These are phyloP conservation scores for Damaliscus lunatus DNA, from an alignment of 2,113 vertebrate species.

Conservation along the genomic window DNA sequence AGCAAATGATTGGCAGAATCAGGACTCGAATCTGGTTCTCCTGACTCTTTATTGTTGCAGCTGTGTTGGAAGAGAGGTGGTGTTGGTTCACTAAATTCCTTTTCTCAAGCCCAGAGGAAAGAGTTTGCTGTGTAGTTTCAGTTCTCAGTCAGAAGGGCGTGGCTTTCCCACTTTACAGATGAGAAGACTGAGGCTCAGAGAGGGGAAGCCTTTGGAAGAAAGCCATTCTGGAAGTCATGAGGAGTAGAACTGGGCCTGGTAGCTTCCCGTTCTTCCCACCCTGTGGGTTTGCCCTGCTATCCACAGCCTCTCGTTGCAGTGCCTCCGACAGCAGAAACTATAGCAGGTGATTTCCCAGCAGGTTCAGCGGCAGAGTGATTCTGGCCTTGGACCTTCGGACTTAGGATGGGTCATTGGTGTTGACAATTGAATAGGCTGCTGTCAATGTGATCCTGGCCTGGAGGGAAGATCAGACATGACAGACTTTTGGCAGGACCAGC, in stretches of 20 bases:
- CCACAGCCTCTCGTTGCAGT: too few species aligned
- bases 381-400: neutral
- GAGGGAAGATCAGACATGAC: neutral
- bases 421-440: constrained; percentile 21
- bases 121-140: neutral
- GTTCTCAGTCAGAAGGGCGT: neutral
- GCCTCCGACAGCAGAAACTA: neutral
- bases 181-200: neutral
- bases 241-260: neutral
- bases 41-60: neutral
- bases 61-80: neutral
- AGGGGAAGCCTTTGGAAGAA: neutral
- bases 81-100: neutral
- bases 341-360: constrained; percentile 40
- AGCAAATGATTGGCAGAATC: neutral
- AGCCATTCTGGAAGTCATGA: neutral
- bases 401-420: constrained; percentile 24
- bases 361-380: neutral
- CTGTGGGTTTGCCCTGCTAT: neutral
- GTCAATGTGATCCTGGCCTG: constrained; percentile 45
- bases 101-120: neutral
- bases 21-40: neutral
- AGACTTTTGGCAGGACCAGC: neutral
- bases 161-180: neutral
- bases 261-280: too few species aligned